Evolutionary conservation across 2,888 invertebrate genomes (phyloP).

Genomic region (Helleia helle): DNA sequence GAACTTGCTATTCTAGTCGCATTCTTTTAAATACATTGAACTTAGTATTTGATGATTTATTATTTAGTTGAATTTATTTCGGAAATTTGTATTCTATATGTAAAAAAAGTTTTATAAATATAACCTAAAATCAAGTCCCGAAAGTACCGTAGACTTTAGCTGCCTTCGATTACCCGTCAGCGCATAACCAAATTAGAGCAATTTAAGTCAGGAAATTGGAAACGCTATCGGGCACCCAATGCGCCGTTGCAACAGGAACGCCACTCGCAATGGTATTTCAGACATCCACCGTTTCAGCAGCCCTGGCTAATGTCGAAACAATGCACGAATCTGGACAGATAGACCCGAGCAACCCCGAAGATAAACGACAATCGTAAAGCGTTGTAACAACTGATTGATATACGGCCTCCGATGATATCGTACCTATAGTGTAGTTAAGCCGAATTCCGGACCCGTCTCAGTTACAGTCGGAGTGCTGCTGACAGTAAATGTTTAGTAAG

Average conservation of each 20-base stretch:
- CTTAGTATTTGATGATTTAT: neutral
- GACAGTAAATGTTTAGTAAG: constrained; percentile 65
- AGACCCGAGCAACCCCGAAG: constrained; percentile 62
- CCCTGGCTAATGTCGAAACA: constrained; percentile 65
- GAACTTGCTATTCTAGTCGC: constrained; percentile 30
- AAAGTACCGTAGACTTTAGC: constrained; percentile 40
- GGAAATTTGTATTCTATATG: too few species aligned
- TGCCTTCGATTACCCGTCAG: constrained; percentile 63
- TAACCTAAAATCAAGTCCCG: constrained; percentile 13
- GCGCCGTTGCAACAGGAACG: constrained; percentile 52
- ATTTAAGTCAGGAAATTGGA: constrained; percentile 74
- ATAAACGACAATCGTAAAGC: constrained; percentile 69
- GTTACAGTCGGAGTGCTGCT: constrained; percentile 63
- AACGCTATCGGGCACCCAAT: constrained; percentile 62
- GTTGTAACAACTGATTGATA: constrained; percentile 72
- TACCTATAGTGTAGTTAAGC: constrained; percentile 45
- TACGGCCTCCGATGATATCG: constrained; percentile 62
- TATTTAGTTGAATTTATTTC: neutral
- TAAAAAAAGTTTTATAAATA: too few species aligned
- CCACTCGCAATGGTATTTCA: constrained; percentile 59
- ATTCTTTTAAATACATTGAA: constrained; percentile 17
- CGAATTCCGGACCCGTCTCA: constrained; percentile 61
- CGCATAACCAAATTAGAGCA: constrained; percentile 71
- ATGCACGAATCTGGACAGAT: constrained; percentile 69
- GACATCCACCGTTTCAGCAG: constrained; percentile 62